phyloP scores from a whole-genome alignment of 2,113 vertebrate genomes.

The Malurus cyaneus region DNA sequence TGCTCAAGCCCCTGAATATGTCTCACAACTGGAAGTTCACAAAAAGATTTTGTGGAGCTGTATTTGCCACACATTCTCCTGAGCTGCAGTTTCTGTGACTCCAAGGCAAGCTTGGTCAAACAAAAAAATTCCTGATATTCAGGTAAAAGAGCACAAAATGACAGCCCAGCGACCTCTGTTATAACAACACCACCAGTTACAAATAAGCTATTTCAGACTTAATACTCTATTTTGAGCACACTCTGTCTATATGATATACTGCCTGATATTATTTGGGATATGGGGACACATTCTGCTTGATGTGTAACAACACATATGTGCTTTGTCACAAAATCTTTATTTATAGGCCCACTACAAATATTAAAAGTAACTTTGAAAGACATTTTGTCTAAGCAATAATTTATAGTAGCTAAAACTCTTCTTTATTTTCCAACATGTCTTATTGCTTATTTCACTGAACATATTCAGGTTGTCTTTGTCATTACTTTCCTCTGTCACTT shows the following conservation, averaged over 20 bases:
- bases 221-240: not conserved
- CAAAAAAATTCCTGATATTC: not conserved
- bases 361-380: not conserved
- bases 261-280: not conserved
- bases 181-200: not conserved
- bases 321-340: not conserved
- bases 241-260: not conserved
- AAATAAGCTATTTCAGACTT: not conserved
- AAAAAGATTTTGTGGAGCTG: not conserved
- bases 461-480: not conserved
- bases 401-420: not conserved
- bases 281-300: not conserved
- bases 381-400: not conserved
- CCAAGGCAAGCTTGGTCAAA: not conserved
- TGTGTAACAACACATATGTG: not conserved
- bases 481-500: not conserved
- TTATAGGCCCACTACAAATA: not conserved
- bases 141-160: not conserved
- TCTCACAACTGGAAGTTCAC: not conserved
- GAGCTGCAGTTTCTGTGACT: not conserved
- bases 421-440: not conserved
- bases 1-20: not conserved
- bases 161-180: not conserved
- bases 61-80: not conserved
- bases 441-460: not conserved